Percentiles rank a stretch among this genome's conserved stretches.
These are phyloP conservation scores for Erpornis zantholeuca DNA, from an alignment of 2,113 vertebrate species.

Conservation along the genomic window DNA sequence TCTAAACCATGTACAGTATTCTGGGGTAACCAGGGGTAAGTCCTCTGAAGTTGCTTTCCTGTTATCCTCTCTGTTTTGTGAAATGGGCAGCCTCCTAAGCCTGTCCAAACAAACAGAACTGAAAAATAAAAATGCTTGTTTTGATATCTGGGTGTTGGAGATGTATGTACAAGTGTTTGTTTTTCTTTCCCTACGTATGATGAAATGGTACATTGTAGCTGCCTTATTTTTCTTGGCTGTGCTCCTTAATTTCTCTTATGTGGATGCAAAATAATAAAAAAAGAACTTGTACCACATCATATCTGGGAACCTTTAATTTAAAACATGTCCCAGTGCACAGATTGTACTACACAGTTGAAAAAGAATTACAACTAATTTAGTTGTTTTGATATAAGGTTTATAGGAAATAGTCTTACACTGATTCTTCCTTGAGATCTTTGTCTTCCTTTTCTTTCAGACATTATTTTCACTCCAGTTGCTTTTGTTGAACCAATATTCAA, in stretches of 20 bases:
- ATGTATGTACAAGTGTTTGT: background rate
- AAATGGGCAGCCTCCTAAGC: constrained; percentile 27
- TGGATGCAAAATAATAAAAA: background rate
- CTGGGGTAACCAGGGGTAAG: constrained; percentile 51
- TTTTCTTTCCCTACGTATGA: background rate
- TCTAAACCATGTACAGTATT: constrained; percentile 46
- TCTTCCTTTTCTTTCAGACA: background rate
- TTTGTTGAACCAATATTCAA: background rate
- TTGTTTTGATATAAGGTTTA: background rate
- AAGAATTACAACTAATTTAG: background rate
- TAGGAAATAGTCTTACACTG: background rate
- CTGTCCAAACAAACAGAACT: constrained; percentile 35
- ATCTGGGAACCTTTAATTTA: background rate
- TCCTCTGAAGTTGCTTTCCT: constrained; percentile 62
- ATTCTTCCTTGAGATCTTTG: background rate
- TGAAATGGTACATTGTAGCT: background rate
- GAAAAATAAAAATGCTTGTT: constrained; percentile 1
- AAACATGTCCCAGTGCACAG: background rate
- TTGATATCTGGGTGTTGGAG: constrained; percentile 5
- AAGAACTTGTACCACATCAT: background rate
- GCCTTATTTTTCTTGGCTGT: constrained; percentile 1
- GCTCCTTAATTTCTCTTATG: background rate
- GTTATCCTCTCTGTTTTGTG: constrained; percentile 55
- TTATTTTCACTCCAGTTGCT: background rate
- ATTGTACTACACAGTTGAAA: background rate